Percentiles rank a stretch among this genome's conserved stretches.
phyloP scores from a whole-genome alignment of 2,797 vertebrate species.

The Loriculus beryllinus region DNA sequence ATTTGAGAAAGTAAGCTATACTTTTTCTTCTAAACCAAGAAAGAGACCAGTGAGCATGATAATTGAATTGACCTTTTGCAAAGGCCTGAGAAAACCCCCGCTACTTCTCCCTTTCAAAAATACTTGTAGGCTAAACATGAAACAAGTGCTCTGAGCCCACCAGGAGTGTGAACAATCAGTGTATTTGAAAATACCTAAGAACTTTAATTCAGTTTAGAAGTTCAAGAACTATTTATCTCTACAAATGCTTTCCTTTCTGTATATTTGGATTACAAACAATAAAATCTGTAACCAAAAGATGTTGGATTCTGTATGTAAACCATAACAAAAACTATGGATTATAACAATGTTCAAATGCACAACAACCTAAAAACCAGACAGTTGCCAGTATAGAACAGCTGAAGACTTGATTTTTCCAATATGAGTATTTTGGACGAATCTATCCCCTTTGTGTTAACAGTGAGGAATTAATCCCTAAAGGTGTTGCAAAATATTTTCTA shows the following conservation, averaged over 20 bases:
- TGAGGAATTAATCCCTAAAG: background rate
- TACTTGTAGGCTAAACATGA: constrained; percentile 3
- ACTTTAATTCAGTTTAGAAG: background rate
- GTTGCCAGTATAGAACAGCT: background rate
- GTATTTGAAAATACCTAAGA: background rate
- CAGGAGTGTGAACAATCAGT: background rate
- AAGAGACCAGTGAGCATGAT: constrained; percentile 4
- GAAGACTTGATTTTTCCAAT: background rate
- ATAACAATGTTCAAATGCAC: background rate
- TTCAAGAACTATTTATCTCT: background rate
- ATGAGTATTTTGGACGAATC: background rate
- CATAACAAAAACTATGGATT: background rate
- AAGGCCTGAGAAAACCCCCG: background rate
- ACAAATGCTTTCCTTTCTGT: background rate
- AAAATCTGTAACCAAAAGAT: background rate
- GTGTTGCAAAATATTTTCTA: background rate
- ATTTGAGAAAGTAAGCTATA: background rate
- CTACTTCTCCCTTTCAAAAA: constrained; percentile 27
- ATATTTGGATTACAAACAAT: background rate
- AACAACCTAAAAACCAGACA: background rate
- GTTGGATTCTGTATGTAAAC: background rate
- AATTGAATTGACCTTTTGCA: constrained; percentile 51
- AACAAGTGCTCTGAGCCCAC: background rate
- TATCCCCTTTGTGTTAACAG: background rate
- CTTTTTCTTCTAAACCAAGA: background rate